Evolutionary conservation across 1,140 invertebrate genomes (phyloP), one percentile per base, ranked within the genome.

Genomic region (Lordiphosa stackelbergi): DNA sequence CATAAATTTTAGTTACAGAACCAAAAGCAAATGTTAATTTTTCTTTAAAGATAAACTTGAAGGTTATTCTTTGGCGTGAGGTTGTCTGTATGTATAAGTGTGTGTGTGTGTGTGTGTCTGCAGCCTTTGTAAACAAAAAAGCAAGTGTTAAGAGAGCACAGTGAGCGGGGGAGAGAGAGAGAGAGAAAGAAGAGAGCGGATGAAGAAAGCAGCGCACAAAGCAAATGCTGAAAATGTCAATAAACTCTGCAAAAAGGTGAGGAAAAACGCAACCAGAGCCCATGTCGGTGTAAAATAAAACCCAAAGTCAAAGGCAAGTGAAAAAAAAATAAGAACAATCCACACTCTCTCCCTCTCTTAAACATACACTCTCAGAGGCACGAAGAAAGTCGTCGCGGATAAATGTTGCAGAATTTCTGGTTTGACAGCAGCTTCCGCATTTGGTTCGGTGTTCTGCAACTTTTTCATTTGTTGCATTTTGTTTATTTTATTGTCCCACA

Each of bases 191-290:
- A 60, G 77, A 64, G 38, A 51, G 62, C 64, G 28, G 65, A 58
- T 60, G 47, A 83, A 83, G 77, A 83, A 83, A 83, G 78, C 69
- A 66, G 65, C 69, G 71, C 69, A 77, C 72, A 83, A 84, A 84
- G 78, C 78, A 62, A 75, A 83, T 65, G 73, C 63, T 84, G 73
- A 77, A 83, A 83, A 83, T 83, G 77, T 83, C 77, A 83, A 83
- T 83, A 83, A 83, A 83, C 78, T 83, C 78, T 83, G 72, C 61
- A 77, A 83, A 46, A 68, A 83, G 77, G 77, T 83, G 77, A 84
- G 77, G 75, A 81, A 81, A 75, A 84, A 83, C 78, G 72, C 72
- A 81, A 79, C 71, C 73, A 78, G 72, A 79, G 70, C 59, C 43
- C 43, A 46, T n/a, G 57, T 40, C 49, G 36, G 75, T 75, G 66